Evolutionary conservation across 2,797 vertebrate genomes (phyloP).

Genomic region (Sphenodon punctatus): DNA sequence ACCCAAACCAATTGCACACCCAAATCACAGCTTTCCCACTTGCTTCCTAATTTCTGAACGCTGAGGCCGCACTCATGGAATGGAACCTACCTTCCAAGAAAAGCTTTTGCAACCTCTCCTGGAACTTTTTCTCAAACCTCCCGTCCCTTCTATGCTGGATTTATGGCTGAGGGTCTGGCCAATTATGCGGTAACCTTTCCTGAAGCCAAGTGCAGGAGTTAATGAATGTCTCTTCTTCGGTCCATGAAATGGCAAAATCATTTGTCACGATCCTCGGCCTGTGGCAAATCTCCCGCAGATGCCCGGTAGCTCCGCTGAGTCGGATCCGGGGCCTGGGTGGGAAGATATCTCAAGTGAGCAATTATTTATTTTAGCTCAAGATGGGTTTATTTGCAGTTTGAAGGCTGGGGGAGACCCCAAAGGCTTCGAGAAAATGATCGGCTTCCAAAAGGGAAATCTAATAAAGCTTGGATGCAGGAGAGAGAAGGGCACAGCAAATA

Average conservation of each 20-base stretch:
- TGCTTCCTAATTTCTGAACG: neutral
- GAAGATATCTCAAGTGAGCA: neutral
- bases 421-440: neutral
- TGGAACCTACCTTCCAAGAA: neutral
- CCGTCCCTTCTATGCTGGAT: neutral
- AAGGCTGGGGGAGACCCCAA: neutral
- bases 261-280: neutral
- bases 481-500: neutral
- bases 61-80: too few species aligned
- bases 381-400: neutral
- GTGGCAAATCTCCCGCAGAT: neutral
- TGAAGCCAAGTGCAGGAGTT: constrained; percentile 25
- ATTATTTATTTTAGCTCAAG: neutral
- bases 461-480: accelerated
- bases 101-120: constrained; percentile 11
- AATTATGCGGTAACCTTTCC: constrained; percentile 59
- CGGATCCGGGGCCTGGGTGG: neutral
- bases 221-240: constrained; percentile 28
- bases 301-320: neutral
- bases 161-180: constrained; percentile 13
- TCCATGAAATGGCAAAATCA: constrained; percentile 24
- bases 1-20: too few species aligned
- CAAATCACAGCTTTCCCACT: neutral
- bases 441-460: accelerated
- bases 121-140: neutral